Evolutionary conservation across 2,888 invertebrate species (phyloP), one percentile per base, ranked within the genome.

Genomic region (Drosophila birchii): DNA sequence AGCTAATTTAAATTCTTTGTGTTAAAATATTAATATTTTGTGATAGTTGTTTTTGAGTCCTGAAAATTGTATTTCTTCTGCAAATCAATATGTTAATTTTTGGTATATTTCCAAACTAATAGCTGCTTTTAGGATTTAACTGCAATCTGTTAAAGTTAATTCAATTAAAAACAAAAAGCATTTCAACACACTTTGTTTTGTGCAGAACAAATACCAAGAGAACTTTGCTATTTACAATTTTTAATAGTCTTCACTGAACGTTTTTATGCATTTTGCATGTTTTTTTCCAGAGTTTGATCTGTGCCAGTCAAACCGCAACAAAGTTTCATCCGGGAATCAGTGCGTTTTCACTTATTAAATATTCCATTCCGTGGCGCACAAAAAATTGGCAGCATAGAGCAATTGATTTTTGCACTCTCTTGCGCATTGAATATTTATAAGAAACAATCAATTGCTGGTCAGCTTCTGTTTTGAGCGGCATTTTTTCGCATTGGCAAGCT

Each of bases 391-490:
- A 29, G 41, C 71, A 68, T 71, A 44, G 54, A 55, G 71, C 47
- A 38, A 68, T 70, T 70, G 68, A 70, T 70, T 68, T 68, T 59
- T 45, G 61, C 54, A 62, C 74, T 68, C 56, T 49, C 47, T 29
- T n/a, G 55, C 49, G 16, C 57, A 54, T 47, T 58, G 57, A 67
- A 56, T 73, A 73, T 66, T 73, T 73, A 54, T 66, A 75, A 72
- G 74, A 74, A 75, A 75, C 34, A 75, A 56, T 64, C 74, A 64
- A 54, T 75, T 75, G 69, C 59, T 70, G 69, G 69, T 61, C 73
- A 73, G 61, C 39, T 70, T 72, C 49, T 56, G 44, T 53, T 57
- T 41, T 36, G 29, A 36, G 66, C 66, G 26, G 43, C 41, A 36
- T 57, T 73, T 74, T 53, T 54, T 47, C 45, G 8, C 45, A 47